Percentiles rank a stretch among this genome's conserved stretches.
phyloP scores from a whole-genome alignment of 2,113 vertebrate species.

The Aphelocoma coerulescens region DNA sequence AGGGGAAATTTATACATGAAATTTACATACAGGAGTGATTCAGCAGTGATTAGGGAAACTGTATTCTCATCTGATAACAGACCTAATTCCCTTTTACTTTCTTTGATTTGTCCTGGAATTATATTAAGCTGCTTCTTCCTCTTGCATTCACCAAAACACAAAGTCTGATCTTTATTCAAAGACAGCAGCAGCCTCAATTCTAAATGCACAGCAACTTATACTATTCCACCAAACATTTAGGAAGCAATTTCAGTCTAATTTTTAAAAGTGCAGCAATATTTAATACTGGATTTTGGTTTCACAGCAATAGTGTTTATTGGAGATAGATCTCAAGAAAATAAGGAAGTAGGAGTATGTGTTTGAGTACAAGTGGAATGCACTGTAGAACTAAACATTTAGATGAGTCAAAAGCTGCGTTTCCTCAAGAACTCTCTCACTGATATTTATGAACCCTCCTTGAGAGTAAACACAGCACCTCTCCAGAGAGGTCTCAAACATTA shows the following conservation, averaged over 20 bases:
- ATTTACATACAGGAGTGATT: not conserved
- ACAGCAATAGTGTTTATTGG: not conserved
- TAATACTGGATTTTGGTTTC: not conserved
- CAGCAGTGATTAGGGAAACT: not conserved
- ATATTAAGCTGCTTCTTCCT: not conserved
- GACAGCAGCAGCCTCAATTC: not conserved
- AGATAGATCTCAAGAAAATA: constrained; percentile 9
- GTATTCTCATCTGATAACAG: not conserved
- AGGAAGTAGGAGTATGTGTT: constrained; percentile 27
- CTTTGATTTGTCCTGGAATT: not conserved
- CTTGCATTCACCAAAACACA: not conserved
- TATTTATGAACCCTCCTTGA: constrained; percentile 27
- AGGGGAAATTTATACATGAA: not conserved
- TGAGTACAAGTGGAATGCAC: not conserved
- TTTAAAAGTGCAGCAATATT: not conserved
- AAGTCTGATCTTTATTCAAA: not conserved
- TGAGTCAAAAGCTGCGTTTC: constrained; percentile 41
- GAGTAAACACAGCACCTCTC: constrained; percentile 59
- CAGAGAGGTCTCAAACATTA: constrained; percentile 51
- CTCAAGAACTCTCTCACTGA: not conserved
- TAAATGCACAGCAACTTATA: not conserved
- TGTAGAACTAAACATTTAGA: not conserved
- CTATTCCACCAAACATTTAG: not conserved
- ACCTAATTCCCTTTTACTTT: not conserved
- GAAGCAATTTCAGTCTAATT: not conserved